Percentiles rank a stretch among this genome's conserved stretches.
Evolutionary conservation across 2,797 vertebrate species (phyloP).

Genomic region (Rhyacichthys aspro): DNA sequence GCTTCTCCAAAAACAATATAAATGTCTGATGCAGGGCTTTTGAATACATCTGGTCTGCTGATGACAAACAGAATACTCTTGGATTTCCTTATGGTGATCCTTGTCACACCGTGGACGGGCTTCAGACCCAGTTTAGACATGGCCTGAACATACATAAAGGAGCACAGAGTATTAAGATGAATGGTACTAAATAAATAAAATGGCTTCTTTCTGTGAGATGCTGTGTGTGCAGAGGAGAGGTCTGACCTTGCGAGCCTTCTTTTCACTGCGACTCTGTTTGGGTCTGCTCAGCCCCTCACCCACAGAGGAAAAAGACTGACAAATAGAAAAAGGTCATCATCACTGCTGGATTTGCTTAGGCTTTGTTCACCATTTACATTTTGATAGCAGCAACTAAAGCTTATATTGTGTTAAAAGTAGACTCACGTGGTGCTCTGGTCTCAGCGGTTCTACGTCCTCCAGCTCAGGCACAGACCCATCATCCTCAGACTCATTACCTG

Average conservation of each 20-base stretch:
- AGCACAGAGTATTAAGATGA: constrained; percentile 10
- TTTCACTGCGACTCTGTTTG: constrained; percentile 97
- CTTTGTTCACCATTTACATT: not conserved
- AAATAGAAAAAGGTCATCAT: not conserved
- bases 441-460: constrained; percentile 85
- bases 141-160: constrained; percentile 78
- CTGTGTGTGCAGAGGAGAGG: not conserved
- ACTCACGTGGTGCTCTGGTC: constrained; percentile 84
- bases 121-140: constrained; percentile 97
- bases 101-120: constrained; percentile 94
- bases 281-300: constrained; percentile 90
- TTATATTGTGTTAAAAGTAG: not conserved
- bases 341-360: not conserved
- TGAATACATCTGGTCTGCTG: constrained; percentile 96
- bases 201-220: not conserved
- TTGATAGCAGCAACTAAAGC: constrained; percentile 4
- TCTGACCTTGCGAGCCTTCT: constrained; percentile 95
- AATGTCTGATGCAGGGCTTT: constrained; percentile 96
- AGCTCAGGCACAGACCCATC: constrained; percentile 90
- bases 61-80: constrained; percentile 99
- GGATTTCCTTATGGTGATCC: constrained; percentile 98
- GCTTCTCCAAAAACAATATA: constrained; percentile 98
- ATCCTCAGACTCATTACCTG: constrained; percentile 90
- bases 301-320: constrained; percentile 80
- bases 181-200: too few relatives aligned